Evolutionary conservation across 2,113 vertebrate genomes (phyloP).

Genomic region (Echinops telfairi): DNA sequence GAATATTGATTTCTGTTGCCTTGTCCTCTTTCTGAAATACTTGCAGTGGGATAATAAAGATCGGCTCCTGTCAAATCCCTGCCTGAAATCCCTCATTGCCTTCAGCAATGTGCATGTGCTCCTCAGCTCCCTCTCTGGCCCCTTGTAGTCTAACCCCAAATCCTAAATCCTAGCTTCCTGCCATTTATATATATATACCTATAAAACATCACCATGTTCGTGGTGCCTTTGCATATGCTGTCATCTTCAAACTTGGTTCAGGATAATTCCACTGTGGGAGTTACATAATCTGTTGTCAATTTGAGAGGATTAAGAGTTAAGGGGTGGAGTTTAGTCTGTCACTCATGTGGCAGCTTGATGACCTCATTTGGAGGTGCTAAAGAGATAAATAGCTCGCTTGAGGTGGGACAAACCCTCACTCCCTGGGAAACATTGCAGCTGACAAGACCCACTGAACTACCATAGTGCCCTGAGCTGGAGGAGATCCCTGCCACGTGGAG

Average conservation of each 20-base stretch:
- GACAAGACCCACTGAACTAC: no score
- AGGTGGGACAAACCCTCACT: no score
- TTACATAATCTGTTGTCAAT: background rate
- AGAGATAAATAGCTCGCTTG: no score
- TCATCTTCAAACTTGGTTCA: background rate
- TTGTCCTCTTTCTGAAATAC: slow-evolving; percentile 11
- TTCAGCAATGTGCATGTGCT: background rate
- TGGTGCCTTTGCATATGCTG: background rate
- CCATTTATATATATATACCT: background rate
- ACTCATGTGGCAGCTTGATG: no score
- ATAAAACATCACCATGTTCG: background rate
- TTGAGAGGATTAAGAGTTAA: no score
- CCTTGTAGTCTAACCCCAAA: background rate
- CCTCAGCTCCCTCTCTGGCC: background rate
- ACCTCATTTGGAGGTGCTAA: no score
- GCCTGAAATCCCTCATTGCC: background rate
- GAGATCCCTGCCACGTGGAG: no score
- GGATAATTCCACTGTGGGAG: background rate
- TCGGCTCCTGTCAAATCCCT: background rate
- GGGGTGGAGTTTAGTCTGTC: no score
- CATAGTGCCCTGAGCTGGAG: no score
- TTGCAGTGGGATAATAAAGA: slow-evolving; percentile 20
- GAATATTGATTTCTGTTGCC: slow-evolving; percentile 1
- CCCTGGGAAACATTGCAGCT: no score
- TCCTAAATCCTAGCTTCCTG: background rate